A percentile compares a stretch with the other conserved stretches of the same genome.
Conservation (phyloP, 2,888 invertebrate species). For the Polylopha cassiicola region DNA sequence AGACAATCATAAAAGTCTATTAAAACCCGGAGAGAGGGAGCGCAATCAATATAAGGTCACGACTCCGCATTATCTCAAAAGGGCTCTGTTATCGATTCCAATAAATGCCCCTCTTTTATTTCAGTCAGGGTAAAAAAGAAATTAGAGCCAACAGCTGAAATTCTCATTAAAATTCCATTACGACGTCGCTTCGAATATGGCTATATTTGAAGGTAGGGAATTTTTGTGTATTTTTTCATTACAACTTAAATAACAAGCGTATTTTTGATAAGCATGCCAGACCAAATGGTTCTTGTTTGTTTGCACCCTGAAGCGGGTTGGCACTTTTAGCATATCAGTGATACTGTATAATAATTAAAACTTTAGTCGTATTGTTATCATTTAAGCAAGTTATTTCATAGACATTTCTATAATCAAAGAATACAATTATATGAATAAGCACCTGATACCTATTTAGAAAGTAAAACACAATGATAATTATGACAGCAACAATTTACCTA, state of each 20-base stretch:
- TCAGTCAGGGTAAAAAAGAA: conserved; percentile 42
- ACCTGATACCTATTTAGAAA: too few relatives aligned
- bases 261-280: conserved; percentile 13
- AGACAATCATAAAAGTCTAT: conserved; percentile 23
- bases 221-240: conserved; percentile 21
- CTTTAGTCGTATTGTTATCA: too few relatives aligned
- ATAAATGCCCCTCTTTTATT: conserved; percentile 56
- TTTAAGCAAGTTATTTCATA: too few relatives aligned
- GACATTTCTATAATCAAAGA: too few relatives aligned
- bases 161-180: conserved; percentile 71
- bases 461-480: too few relatives aligned
- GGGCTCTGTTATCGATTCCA: conserved; percentile 50
- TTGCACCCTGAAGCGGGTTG: too few relatives aligned
- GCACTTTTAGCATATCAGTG: too few relatives aligned
- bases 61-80: conserved; percentile 41
- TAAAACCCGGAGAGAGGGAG: conserved; percentile 20
- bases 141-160: conserved; percentile 54
- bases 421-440: too few relatives aligned
- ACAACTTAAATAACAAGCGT: conserved; percentile 17
- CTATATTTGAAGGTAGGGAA: conserved; percentile 15
- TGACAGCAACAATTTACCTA: too few relatives aligned
- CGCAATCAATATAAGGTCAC: conserved; percentile 45
- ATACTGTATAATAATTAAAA: too few relatives aligned
- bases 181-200: conserved; percentile 43
- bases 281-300: conserved; percentile 13